Evolutionary conservation across 2,797 vertebrate species (phyloP), one percentile per base, ranked within the genome.

Genomic region (Sebastes dallii): DNA sequence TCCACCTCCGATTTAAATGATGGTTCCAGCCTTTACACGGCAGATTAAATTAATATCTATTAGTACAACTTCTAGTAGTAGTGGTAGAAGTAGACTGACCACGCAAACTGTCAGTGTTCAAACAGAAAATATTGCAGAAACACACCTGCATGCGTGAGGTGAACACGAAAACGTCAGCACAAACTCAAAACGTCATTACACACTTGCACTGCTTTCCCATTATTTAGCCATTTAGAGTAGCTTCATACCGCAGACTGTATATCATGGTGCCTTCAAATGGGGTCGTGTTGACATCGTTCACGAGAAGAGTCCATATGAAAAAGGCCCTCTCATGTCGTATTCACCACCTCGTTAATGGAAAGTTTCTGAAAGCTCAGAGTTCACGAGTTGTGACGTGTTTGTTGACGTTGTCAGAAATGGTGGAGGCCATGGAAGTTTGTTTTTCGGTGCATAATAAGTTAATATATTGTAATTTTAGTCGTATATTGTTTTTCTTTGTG

Each of bases 41-140:
- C 24, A 60, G 30, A 32, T 50, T n/a, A 60, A 67, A 74, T 73
- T 30, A 66, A 74, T 42, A 58, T 58, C 77, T 54, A 64, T 65
- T 66, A 46, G 42, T 71, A 12, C 7, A 69, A 66, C 54, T 58
- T 56, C 8, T 27, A 42, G 50, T 16, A 27, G 54, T 8, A 30
- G 22, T 70, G 16, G n/a, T 39, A 52, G 42, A 1, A 7, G 3
- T 32, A 32, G 20, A 50, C 22, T n/a, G 27, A 77, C 9, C 16
- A 20, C 32, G 52, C 13, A 20, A 39, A 55, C 30, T 54, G 34
- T 75, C 29, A 60, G 16, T 14, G 32, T 42, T 73, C 25, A 20
- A 61, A 72, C 13, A 20, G 71, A 30, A 74, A 71, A 72, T 65
- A 80, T 24, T 55, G 72, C 65, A 80, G n/a, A 56, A 20, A 39